Evolutionary conservation across 2,888 invertebrate species (phyloP).

Genomic region (Aleiodes leptofemur): DNA sequence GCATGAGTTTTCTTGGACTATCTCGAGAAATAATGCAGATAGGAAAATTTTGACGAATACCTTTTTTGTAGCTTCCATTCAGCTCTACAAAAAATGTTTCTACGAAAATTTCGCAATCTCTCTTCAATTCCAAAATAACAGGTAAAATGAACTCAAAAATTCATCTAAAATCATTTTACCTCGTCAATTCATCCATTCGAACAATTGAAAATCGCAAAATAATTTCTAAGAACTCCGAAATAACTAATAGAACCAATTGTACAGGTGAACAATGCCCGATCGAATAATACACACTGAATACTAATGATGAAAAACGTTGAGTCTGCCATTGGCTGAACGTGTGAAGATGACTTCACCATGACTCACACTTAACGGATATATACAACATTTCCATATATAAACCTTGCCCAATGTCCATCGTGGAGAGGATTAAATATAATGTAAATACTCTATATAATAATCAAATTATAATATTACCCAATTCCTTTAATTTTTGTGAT

Average conservation of each 20-base stretch:
- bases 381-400: constrained; percentile 49
- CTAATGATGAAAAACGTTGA: constrained; percentile 60
- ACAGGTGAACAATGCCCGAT: constrained; percentile 47
- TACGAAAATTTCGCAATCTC: background rate
- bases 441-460: constrained; percentile 5
- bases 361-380: constrained; percentile 59
- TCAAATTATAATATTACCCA: constrained; percentile 58
- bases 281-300: constrained; percentile 61
- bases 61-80: background rate
- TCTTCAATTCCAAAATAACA: no score
- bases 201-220: no score
- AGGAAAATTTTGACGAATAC: background rate
- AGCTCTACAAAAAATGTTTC: background rate
- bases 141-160: background rate
- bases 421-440: background rate
- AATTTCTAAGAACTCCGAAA: constrained; percentile 26
- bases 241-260: constrained; percentile 33
- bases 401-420: constrained; percentile 35
- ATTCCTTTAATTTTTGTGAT: constrained; percentile 64
- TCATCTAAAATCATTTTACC: background rate
- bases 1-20: background rate
- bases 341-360: constrained; percentile 67
- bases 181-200: no score
- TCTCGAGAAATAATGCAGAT: constrained; percentile 1
- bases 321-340: constrained; percentile 44